Evolutionary conservation across 1,140 invertebrate species (phyloP), one percentile per base, ranked within the genome.

Genomic region (Zophobas morio): DNA sequence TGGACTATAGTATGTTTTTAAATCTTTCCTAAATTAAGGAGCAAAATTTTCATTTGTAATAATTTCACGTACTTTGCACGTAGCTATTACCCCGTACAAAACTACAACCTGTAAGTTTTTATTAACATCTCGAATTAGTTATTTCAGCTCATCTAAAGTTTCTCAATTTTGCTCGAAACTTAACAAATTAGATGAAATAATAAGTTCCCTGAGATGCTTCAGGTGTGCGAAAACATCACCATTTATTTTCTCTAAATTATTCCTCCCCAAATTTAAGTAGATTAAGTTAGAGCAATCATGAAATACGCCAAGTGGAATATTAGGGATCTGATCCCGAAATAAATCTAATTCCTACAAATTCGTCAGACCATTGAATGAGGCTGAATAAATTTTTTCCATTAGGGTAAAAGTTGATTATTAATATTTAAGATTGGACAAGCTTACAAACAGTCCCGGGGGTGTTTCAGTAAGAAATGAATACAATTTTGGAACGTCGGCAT

Each of bases 281-380:
- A 56, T 54, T 54, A 73, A 56, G 54, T 73, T 53, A 6, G 35
- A 32, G 39, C 49, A 73, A 34, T 39, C 36, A 33, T 54, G 33
- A 40, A 73, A 73, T 20, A 34, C 39, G 49, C 35, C 51, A 40
- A 39, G 35, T 37, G 71, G 49, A 56, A 73, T 42, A 73, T 73
- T 33, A 40, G 49, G 34, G 36, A 73, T 54, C 40, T 39, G 71
- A 42, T 73, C 39, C 6, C 49, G 56, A 73, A 40, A 73, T 73
- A 54, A 56, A 73, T 73, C 49, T 39, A 72, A 72, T 63, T 63
- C 57, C 6, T 54, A 6, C 36, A 56, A 73, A 56, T 73, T 73
- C 35, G 49, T 32, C 32, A 39, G 6, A 6, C 71, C 71, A 53
- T 56, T 33, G 54, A 73, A 56, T 49, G 49, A 54, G 32, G 2